Conservation (phyloP, 2,113 vertebrate species). For the Abramis brama region DNA sequence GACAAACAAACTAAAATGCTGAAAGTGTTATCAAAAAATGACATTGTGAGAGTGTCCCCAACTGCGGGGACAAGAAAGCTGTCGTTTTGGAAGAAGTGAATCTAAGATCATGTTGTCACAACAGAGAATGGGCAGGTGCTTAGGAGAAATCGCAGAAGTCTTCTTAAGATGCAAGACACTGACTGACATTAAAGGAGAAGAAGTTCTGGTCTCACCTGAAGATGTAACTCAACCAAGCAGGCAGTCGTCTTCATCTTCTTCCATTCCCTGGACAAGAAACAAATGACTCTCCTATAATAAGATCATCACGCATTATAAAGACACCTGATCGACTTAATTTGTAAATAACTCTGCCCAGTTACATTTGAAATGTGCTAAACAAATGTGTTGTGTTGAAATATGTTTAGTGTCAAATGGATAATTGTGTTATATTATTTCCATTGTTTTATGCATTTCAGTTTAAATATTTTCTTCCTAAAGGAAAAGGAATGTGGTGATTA, state of each 20-base stretch:
- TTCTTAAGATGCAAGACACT: conserved; percentile 37
- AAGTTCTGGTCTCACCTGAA: not conserved
- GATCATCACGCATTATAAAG: conserved; percentile 2
- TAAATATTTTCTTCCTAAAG: too few species aligned
- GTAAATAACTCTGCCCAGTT: not conserved
- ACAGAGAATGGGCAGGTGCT: conserved; percentile 29
- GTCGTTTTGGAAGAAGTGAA: conserved; percentile 35
- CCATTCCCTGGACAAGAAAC: not conserved
- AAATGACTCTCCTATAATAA: not conserved
- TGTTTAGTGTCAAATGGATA: not conserved
- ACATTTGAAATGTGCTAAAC: not conserved
- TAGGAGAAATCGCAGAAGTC: conserved; percentile 27
- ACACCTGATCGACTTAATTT: conserved; percentile 2
- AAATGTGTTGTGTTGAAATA: not conserved
- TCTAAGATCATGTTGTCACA: not conserved
- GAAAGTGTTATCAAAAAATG: not conserved
- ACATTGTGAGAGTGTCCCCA: conserved; percentile 29
- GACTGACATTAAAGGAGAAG: not conserved
- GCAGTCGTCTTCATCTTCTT: not conserved
- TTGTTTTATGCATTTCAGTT: not conserved
- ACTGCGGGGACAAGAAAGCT: conserved; percentile 13
- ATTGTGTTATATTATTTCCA: not conserved
- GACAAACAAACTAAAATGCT: not conserved
- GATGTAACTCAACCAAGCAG: not conserved
- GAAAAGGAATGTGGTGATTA: too few species aligned